Evolutionary conservation across 2,888 invertebrate genomes (phyloP).

Genomic region (Drosophila paranaensis): DNA sequence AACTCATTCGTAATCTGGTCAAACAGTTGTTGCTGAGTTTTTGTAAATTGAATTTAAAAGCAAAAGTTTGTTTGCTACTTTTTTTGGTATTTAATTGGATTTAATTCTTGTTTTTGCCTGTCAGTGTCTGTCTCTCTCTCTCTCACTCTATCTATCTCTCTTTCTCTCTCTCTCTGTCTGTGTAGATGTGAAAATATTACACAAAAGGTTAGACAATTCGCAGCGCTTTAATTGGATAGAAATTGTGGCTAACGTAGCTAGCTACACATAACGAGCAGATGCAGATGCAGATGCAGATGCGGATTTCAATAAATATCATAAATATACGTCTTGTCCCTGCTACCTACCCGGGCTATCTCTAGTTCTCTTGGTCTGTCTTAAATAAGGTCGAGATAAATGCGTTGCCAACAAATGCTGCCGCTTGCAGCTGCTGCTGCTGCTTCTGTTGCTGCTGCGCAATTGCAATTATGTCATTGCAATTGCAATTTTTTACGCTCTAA

Average conservation of each 20-base stretch:
- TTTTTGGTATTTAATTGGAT: constrained; percentile 49
- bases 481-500: constrained; percentile 74
- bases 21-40: constrained; percentile 41
- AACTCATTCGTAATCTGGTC: constrained; percentile 24
- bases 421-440: constrained; percentile 38
- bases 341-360: background rate
- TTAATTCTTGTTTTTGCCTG: constrained; percentile 21
- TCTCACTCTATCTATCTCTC: background rate
- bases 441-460: constrained; percentile 27
- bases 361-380: constrained; percentile 15
- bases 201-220: constrained; percentile 52
- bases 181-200: constrained; percentile 20
- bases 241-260: constrained; percentile 45
- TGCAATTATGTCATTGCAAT: constrained; percentile 45
- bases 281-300: constrained; percentile 35
- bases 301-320: constrained; percentile 68
- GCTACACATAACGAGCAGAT: constrained; percentile 23
- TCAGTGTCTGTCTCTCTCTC: background rate
- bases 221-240: constrained; percentile 71
- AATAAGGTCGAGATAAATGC: constrained; percentile 57
- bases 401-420: constrained; percentile 55
- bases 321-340: constrained; percentile 6
- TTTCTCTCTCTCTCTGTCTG: background rate
- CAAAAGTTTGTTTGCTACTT: constrained; percentile 35
- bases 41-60: constrained; percentile 36